Conservation (phyloP, 2,113 vertebrate species). For the Hippocampus comes region DNA sequence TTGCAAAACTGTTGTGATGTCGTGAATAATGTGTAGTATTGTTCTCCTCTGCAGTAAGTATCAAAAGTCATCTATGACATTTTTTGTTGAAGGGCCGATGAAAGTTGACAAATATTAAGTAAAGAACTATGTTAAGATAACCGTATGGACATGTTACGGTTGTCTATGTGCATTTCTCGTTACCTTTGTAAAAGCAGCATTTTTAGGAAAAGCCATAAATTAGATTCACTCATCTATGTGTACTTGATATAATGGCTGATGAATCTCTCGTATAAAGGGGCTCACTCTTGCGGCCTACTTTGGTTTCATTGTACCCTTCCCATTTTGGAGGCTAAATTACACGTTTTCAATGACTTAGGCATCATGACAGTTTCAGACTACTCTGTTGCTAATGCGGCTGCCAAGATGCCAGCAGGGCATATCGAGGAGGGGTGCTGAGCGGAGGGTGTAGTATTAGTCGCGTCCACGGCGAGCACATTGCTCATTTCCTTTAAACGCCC, state of each 20-base stretch:
- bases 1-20: no score
- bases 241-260: background rate
- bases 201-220: background rate
- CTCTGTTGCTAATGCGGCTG: constrained; percentile 47
- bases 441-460: constrained; percentile 44
- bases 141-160: no score
- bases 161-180: no score
- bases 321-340: constrained; percentile 54
- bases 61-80: no score
- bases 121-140: no score
- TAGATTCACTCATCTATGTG: background rate
- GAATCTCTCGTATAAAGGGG: constrained; percentile 17
- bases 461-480: constrained; percentile 44
- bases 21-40: no score
- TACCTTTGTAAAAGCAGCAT: no score
- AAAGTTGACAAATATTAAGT: no score
- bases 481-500: constrained; percentile 52
- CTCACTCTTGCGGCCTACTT: constrained; percentile 24
- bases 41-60: no score
- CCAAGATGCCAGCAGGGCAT: constrained; percentile 62
- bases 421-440: constrained; percentile 22
- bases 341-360: constrained; percentile 60
- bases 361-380: constrained; percentile 66
- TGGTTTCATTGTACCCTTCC: constrained; percentile 45
- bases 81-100: no score